Percentiles rank a stretch among this genome's conserved stretches.
phyloP scores from a whole-genome alignment of 1,140 invertebrate genomes.

The Lepeophtheirus salmonis region DNA sequence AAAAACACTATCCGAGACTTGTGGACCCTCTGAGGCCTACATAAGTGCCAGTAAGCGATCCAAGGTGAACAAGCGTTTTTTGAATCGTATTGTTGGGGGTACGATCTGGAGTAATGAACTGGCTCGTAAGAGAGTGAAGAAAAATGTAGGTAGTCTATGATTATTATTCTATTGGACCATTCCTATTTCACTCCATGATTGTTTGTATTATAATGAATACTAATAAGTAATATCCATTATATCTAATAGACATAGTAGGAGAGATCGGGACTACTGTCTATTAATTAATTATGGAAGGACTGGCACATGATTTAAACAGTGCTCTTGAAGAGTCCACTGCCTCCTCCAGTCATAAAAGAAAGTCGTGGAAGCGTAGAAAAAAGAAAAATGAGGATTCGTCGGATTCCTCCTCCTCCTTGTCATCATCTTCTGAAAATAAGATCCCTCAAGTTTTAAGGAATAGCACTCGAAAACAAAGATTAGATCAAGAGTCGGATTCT shows the following conservation, averaged over 20 bases:
- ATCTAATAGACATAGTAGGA: background rate
- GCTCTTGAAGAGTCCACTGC: background rate
- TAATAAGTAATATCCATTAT: no score
- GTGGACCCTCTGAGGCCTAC: background rate
- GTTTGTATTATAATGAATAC: no score
- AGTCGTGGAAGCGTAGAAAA: background rate
- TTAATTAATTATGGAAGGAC: background rate
- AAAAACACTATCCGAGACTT: background rate
- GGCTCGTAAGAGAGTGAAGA: background rate
- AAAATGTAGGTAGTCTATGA: no score
- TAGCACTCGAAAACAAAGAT: background rate
- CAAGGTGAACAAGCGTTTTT: background rate
- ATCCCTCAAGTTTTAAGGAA: background rate
- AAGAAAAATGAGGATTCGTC: background rate
- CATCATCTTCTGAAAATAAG: background rate
- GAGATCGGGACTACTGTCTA: background rate
- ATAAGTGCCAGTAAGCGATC: background rate
- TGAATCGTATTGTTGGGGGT: background rate
- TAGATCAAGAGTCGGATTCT: background rate
- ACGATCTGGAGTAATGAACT: background rate
- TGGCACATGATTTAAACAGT: background rate
- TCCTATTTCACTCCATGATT: no score
- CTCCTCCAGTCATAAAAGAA: background rate
- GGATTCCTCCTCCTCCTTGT: background rate
- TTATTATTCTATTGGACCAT: no score